These are phyloP conservation scores for Zingel zingel DNA, from an alignment of 2,113 vertebrate species.

Conservation along the genomic window DNA sequence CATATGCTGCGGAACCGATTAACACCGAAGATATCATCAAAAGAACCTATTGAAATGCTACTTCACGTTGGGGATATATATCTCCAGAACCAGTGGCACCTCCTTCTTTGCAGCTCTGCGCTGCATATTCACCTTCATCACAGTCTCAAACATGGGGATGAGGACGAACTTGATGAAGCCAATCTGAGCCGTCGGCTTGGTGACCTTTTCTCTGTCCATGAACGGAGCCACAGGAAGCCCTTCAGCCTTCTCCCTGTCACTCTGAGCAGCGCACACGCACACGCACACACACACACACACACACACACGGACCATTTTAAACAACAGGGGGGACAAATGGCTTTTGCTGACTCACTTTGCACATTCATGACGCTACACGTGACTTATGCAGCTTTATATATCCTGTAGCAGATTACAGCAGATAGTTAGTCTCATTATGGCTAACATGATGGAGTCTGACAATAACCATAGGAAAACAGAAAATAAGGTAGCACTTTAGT, in stretches of 20 bases:
- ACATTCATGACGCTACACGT: background rate
- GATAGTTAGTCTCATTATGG: background rate
- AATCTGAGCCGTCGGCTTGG: conserved; percentile 93
- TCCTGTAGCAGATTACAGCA: too few relatives aligned
- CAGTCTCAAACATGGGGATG: conserved; percentile 86
- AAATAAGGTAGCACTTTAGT: background rate
- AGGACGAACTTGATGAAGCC: conserved; percentile 90
- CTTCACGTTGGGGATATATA: background rate
- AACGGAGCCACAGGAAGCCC: conserved; percentile 96
- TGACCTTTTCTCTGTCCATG: conserved; percentile 97
- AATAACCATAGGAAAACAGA: background rate
- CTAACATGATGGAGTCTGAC: background rate
- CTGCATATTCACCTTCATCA: conserved; percentile 81
- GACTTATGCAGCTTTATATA: background rate
- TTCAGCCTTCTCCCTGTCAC: conserved; percentile 92
- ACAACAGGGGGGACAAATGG: background rate
- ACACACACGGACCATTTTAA: background rate
- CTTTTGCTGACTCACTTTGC: background rate
- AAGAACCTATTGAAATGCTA: background rate
- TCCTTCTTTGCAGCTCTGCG: background rate
- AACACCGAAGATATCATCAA: background rate
- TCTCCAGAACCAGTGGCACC: background rate
- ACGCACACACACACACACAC: background rate
- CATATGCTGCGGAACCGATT: background rate
- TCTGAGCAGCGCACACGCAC: conserved; percentile 79